A percentile compares a stretch with the other conserved stretches of the same genome.
These are phyloP conservation scores for Hirtodrosophila cameraria DNA, from an alignment of 2,888 invertebrate genomes.

Conservation along the genomic window DNA sequence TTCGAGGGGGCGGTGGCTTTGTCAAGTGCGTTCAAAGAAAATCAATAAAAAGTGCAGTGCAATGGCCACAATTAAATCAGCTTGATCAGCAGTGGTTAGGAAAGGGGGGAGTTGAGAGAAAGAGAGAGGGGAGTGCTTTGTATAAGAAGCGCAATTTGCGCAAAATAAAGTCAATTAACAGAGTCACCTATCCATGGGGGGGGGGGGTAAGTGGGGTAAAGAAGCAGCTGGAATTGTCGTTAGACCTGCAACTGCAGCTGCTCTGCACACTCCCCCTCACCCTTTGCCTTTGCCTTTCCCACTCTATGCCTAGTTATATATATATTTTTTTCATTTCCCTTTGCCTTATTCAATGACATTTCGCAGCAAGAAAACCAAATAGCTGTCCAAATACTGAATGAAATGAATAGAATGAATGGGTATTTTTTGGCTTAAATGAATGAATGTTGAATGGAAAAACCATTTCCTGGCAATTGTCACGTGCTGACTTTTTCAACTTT, in stretches of 20 bases:
- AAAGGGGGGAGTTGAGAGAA: too few relatives aligned
- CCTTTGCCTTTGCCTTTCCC: neutral
- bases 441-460: conserved; percentile 52
- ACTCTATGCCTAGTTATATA: too few relatives aligned
- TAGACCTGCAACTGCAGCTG: conserved; percentile 3
- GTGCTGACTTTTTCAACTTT: conserved; percentile 59
- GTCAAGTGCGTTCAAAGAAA: conserved; percentile 30
- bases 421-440: conserved; percentile 15
- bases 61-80: conserved; percentile 40
- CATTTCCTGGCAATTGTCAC: conserved; percentile 68
- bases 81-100: conserved; percentile 42
- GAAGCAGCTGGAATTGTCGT: conserved; percentile 28
- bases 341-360: conserved; percentile 13
- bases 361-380: conserved; percentile 16
- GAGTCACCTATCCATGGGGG: conserved; percentile 47
- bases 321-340: conserved; percentile 8
- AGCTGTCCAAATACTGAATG: conserved; percentile 8
- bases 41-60: conserved; percentile 59
- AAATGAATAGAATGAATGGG: conserved; percentile 19
- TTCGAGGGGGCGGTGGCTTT: conserved; percentile 3
- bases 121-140: conserved; percentile 20
- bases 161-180: conserved; percentile 69
- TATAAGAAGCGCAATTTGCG: conserved; percentile 61
- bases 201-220: neutral
- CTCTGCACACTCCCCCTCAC: neutral